Base-by-base conservation (phyloP, 1,140 invertebrate genomes). In the Drosophila bocki region DNA sequence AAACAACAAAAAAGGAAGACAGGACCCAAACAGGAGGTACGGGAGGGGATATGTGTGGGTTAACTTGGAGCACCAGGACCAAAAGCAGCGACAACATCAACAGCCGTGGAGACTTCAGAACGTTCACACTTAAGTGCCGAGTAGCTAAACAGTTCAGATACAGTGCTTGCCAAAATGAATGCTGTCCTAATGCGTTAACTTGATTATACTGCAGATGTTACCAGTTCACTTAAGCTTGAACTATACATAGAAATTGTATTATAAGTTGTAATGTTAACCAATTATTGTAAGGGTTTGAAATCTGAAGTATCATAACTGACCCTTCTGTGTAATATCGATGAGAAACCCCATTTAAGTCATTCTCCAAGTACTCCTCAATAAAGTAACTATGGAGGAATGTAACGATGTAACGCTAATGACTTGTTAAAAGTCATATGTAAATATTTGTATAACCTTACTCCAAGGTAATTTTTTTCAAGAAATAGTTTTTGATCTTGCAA, bases 81-180 rank as follows among this genome's bases (percentile, higher is more conserved):
- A 37, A 35, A 35, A 53, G 32, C 32, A 35, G 32, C 7, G 7
- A 22, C 22, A 61, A 17, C 58, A 32, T 41, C 48, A 62, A 47
- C 41, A 29, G 57, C 35, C 26, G 26, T 17, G 9, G 22, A 26
- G 33, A 26, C 56, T 44, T 60, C 13, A 41, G 50, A 50, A 74
- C 60, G 62, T 71, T 60, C 58, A 53, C 64, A 70, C 61, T 67
- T 56, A 22, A 64, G 17, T 41, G 58, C 44, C 33, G 47, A 78
- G 75, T 64, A 48, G 54, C 65, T 61, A n/a, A 62, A 50, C 37
- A 32, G 65, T 13, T 29, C n/a, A 64, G 32, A 41, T 32, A 65
- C 32, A 79, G 48, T 68, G 33, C 32, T 19, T 39, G 13, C 19
- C 50, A 22, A 2, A 22, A 35, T 45, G 5, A 33, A 22, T 12